Evolutionary conservation across 53 echinoderm and acorn worm genomes (phyloP), one percentile per base, ranked within the genome.

Genomic region (Stichopus horrens): DNA sequence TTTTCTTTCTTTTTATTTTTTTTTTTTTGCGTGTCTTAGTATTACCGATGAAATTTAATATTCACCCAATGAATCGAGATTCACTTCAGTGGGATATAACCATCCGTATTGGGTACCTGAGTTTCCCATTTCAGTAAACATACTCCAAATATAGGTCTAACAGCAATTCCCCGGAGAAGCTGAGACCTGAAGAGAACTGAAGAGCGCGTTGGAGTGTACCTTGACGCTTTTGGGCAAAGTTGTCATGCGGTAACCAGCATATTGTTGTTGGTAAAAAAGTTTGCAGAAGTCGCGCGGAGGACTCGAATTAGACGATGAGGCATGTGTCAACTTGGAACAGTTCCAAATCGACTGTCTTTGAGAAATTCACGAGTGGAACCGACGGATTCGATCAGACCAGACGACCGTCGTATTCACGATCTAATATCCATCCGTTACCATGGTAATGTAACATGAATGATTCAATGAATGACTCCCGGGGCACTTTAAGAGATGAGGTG

Each of bases 31-130:
- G 37, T 37, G 37, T 75, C 75, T 75, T 57, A 55, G 22, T 81
- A 81, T 81, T 81, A 58, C 81, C 81, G 81, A 81, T 81, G 81
- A 81, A 81, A 81, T 81, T 81, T 81, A 81, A 81, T 81, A 81
- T 81, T 81, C 81, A 81, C 81, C 19, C 58, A 56, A 57, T 81
- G 81, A 81, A 81, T 81, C 57, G 58, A 81, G 81, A 81, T 57
- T 57, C 81, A 81, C 81, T 81, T 81, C 81, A 81, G 58, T 21
- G 81, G 81, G 81, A 81, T 81, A 81, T 81, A 81, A 55, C 53
- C 81, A 81, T 81, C 81, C 81, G 81, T 81, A 56, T 54, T 57
- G 81, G 81, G 81, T 57, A 81, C 81, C 81, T 57, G 57, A 81
- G 81, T 81, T 55, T 81, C 81, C 81, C 58, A 81, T 81, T 81